phyloP scores from a whole-genome alignment of 2,113 vertebrate species.

The Caretta caretta region DNA sequence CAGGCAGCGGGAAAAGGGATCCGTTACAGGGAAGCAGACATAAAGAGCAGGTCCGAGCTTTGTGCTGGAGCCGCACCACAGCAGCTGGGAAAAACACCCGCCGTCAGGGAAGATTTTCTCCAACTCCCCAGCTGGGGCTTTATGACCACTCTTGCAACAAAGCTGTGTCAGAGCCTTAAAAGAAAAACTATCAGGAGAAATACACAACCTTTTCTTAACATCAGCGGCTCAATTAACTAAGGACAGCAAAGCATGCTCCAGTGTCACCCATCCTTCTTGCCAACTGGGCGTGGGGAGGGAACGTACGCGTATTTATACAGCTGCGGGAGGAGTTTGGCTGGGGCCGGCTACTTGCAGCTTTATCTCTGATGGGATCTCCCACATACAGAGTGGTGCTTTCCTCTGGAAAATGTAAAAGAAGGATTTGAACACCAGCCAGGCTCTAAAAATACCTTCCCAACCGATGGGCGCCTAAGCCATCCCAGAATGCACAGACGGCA shows the following conservation, averaged over 20 bases:
- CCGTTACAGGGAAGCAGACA: background rate
- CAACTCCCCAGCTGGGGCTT: conserved; percentile 17
- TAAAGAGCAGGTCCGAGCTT: background rate
- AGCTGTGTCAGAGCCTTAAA: conserved; percentile 70
- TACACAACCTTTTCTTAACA: conserved; percentile 81
- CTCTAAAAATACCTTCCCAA: conserved; percentile 67
- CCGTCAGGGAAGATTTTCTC: conserved; percentile 42
- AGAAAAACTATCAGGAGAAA: conserved; percentile 77
- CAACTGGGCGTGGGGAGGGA: background rate
- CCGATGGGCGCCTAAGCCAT: conserved; percentile 18
- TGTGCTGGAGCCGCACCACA: rapidly evolving
- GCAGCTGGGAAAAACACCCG: rapidly evolving
- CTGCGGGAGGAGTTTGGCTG: conserved; percentile 55
- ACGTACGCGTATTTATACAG: conserved; percentile 61
- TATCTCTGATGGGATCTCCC: conserved; percentile 70
- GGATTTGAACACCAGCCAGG: conserved; percentile 62
- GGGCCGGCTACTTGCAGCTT: conserved; percentile 56
- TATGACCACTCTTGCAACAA: conserved; percentile 53
- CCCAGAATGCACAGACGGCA: conserved; percentile 19
- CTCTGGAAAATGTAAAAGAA: background rate
- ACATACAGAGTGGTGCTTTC: background rate
- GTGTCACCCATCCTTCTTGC: conserved; percentile 63
- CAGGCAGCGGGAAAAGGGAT: background rate
- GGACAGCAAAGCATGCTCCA: conserved; percentile 74
- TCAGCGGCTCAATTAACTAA: conserved; percentile 76